phyloP scores from a whole-genome alignment of 2,113 vertebrate genomes.

The Tetrax tetrax region DNA sequence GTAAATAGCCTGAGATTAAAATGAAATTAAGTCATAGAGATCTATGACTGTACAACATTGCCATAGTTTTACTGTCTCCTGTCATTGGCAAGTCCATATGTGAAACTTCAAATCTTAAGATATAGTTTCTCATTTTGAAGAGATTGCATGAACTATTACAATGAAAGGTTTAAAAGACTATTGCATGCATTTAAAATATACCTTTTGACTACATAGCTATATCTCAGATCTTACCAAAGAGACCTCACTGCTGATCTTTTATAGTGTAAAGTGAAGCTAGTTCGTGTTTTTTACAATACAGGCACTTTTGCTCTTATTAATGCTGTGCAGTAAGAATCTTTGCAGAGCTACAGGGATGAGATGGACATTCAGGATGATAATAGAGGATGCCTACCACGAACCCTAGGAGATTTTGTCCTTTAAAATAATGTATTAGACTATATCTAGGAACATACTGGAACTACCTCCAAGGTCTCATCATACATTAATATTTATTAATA shows the following conservation, averaged over 20 bases:
- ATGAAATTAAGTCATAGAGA: not conserved
- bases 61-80: not conserved
- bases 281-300: not conserved
- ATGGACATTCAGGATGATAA: not conserved
- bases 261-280: not conserved
- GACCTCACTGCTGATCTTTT: not conserved
- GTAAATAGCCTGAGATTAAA: not conserved
- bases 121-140: not conserved
- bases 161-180: not conserved
- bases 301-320: not conserved
- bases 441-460: not conserved
- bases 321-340: not conserved
- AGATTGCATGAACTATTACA: not conserved
- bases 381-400: not conserved
- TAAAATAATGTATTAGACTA: not conserved
- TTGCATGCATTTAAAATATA: not conserved
- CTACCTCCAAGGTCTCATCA: not conserved
- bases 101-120: not conserved
- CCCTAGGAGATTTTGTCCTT: not conserved
- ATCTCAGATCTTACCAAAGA: not conserved
- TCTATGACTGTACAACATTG: not conserved
- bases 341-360: not conserved
- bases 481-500: constrained; percentile 27
- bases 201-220: not conserved
- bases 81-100: not conserved